These are phyloP conservation scores for Coryphaenoides rupestris DNA, from an alignment of 2,113 vertebrate species.

Conservation along the genomic window DNA sequence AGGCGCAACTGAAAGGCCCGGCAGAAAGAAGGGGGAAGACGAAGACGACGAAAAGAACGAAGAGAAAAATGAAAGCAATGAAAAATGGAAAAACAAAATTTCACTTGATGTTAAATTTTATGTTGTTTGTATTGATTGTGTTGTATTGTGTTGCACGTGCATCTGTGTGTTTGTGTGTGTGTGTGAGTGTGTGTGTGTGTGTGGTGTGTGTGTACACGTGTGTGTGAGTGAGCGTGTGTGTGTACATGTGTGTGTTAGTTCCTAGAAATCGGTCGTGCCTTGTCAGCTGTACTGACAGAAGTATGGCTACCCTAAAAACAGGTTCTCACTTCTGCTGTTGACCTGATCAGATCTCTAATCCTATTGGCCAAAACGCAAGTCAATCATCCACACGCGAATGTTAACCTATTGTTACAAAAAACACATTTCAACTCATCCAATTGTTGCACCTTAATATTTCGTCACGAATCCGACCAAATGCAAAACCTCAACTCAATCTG, in stretches of 20 bases:
- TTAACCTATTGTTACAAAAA: conserved; percentile 2
- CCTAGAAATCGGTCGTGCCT: conserved; percentile 58
- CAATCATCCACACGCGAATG: conserved; percentile 25
- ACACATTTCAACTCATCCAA: conserved; percentile 6
- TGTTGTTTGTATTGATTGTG: conserved; percentile 21
- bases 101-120: conserved; percentile 20
- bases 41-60: conserved; percentile 33
- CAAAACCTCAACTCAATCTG: not conserved
- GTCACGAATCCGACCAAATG: conserved; percentile 1
- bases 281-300: conserved; percentile 48
- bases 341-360: conserved; percentile 40
- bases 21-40: not conserved
- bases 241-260: too few relatives aligned
- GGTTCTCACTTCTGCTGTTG: conserved; percentile 35
- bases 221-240: too few relatives aligned
- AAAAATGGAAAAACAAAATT: conserved; percentile 24
- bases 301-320: not conserved
- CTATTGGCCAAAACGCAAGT: conserved; percentile 33
- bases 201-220: conserved; percentile 13
- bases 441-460: conserved; percentile 4
- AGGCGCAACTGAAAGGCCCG: too few relatives aligned
- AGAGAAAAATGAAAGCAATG: conserved; percentile 9
- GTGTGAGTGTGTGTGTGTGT: not conserved
- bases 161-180: too few relatives aligned
- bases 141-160: conserved; percentile 12